Conservation (phyloP, 1,140 invertebrate species). For the Drosophila trapezifrons region DNA sequence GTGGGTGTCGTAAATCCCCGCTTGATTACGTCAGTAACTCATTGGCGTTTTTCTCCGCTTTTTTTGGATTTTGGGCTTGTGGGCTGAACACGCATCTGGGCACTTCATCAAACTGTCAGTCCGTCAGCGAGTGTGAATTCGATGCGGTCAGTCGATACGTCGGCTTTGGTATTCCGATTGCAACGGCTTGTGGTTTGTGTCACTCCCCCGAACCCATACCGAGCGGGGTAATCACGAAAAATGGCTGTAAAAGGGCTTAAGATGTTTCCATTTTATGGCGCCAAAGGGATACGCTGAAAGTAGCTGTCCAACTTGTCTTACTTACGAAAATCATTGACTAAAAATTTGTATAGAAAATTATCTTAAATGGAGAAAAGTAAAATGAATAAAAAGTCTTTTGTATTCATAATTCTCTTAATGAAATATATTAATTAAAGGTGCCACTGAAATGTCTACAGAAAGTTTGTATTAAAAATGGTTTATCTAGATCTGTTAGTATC, state of each 20-base stretch:
- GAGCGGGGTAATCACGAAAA: slow-evolving; percentile 9
- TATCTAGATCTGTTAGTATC: too few relatives aligned
- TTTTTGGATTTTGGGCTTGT: slow-evolving; percentile 17
- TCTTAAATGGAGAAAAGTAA: background rate
- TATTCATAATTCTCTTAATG: background rate
- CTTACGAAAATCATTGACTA: background rate
- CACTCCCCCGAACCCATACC: slow-evolving; percentile 11
- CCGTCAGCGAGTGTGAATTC: slow-evolving; percentile 39
- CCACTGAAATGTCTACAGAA: background rate
- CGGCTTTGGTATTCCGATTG: slow-evolving; percentile 31
- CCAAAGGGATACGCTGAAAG: background rate
- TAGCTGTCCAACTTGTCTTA: slow-evolving; percentile 5
- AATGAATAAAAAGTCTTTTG: background rate
- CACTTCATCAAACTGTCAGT: slow-evolving; percentile 51
- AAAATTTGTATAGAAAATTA: background rate
- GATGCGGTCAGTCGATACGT: slow-evolving; percentile 47
- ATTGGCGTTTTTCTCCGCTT: slow-evolving; percentile 32
- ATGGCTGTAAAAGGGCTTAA: slow-evolving; percentile 15
- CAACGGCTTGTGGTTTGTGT: slow-evolving; percentile 45
- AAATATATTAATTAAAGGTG: too few relatives aligned
- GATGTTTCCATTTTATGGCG: slow-evolving; percentile 7
- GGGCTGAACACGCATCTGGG: slow-evolving; percentile 40
- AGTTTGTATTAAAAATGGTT: background rate
- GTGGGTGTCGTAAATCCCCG: slow-evolving; percentile 48
- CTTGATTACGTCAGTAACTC: slow-evolving; percentile 68